Base-by-base conservation (phyloP, 1,140 invertebrate genomes). In the Papilio helenus region DNA sequence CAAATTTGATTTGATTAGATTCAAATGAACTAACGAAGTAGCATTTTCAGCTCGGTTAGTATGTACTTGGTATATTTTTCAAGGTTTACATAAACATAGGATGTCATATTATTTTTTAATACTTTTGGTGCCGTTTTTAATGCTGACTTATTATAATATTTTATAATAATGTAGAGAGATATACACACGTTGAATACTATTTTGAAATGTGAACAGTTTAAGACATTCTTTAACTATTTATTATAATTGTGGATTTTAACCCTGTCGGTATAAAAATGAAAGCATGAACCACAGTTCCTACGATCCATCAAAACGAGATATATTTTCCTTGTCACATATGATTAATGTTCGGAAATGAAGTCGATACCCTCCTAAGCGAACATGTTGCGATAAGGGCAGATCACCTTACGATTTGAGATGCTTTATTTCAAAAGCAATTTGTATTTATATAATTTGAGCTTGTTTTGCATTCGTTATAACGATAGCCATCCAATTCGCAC, bases 261-360 rank as follows among this genome's bases (percentile, higher is more conserved):
- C 72, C 44, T 26, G 12, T 20, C 44, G n/a, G 29, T 14, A 74
- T 74, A 44, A 74, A 74, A 72, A 42, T 5, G n/a, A 46, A 44
- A 73, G 16, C 16, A 46, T 46, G 42, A 44, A n/a, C 44, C 14
- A 74, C 20, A 20, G 12, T 49, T 49, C 46, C n/a, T 49, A 14
- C 44, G 20, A 74, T 74, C 72, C 72, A 74, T 74, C 72, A 74
- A 7, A 49, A 72, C 9, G 39, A 74, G 44, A 74, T 20, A 26
- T 46, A 42, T 74, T 74, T 74, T 74, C 44, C 72, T 49, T 74
- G 72, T 74, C 72, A 74, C 72, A 46, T 74, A 74, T 74, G 72
- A 74, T 74, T 74, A 74, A 74, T 74, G 72, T 74, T 49, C 72
- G 72, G 44, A 74, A 72, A 49, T 49, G 42, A 74, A 74, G 72